Base-by-base conservation (phyloP, 2,113 vertebrate genomes). In the Oryzias curvinotus region DNA sequence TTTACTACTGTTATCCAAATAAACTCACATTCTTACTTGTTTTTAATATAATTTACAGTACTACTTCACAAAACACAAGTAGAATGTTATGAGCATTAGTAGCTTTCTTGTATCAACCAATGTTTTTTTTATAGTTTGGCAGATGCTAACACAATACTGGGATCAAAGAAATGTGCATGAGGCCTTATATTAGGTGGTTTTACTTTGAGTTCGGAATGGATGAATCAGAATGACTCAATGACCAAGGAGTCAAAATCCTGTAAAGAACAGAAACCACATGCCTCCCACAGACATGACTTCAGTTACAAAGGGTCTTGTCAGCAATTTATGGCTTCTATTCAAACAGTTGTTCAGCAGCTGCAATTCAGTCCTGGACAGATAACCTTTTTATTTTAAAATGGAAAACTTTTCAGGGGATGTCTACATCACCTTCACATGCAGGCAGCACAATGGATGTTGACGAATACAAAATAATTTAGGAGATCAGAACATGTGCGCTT, bases 161-260 rank as follows among this genome's bases (percentile, higher is more conserved):
- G 65, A 80, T 84, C 53, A 85, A 84, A 79, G 64, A 16, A 25
- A 23, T 23, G 48, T 52, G 51, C 52, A 70, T 57, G 67, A 70
- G 58, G 80, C 43, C 45, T 41, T 28, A 28, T 52, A 66, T 57
- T 67, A 54, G 57, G 18, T 57, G 10, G 67, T 66, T 81, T 76
- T 65, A 62, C 75, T 78, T 74, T 75, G 68, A 68, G 47, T 28
- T 45, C 19, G 46, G 49, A 69, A 52, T 50, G 62, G 52, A 68
- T 87, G 81, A 86, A 73, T 85, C 76, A 77, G 62, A 43, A 17
- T 66, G 77, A 83, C 63, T 78, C 80, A 72, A 50, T 72, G 65
- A 77, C 77, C 82, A 85, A 73, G 62, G 50, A 62, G 52, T 73
- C 56, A 49, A 73, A 78, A 50, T 21, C 23, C 42, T 19, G 18